Conservation (phyloP, 2,888 invertebrate genomes). For the Tetanocera ferruginea region DNA sequence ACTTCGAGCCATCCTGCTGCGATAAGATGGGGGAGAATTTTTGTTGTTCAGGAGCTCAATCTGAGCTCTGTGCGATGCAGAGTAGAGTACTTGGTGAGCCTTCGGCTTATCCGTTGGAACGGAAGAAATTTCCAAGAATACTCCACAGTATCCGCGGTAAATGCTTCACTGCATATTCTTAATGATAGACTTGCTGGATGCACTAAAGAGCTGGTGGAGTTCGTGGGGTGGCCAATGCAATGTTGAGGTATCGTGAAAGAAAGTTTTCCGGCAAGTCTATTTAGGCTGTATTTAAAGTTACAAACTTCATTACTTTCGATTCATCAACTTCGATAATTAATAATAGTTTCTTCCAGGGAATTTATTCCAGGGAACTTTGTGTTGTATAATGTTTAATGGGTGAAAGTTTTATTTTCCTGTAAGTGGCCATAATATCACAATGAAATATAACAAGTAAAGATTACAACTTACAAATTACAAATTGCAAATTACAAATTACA, state of each 20-base stretch:
- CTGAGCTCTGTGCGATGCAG: conserved; percentile 28
- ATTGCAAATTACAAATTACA: too few species aligned
- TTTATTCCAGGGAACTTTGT: too few species aligned
- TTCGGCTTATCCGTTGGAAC: conserved; percentile 45
- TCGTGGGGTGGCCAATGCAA: background rate
- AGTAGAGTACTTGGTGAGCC: conserved; percentile 18
- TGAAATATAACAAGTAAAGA: too few species aligned
- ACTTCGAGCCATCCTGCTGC: conserved; percentile 50
- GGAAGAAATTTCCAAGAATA: conserved; percentile 51
- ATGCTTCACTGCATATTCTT: conserved; percentile 46
- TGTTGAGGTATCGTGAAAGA: background rate
- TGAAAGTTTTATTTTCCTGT: too few species aligned
- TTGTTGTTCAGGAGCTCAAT: conserved; percentile 57
- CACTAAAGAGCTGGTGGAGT: background rate
- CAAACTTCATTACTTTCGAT: conserved; percentile 29
- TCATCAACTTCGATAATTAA: conserved; percentile 22
- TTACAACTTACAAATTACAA: too few species aligned
- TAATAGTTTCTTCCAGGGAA: background rate
- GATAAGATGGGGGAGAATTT: conserved; percentile 32
- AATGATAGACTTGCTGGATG: conserved; percentile 25
- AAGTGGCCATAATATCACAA: too few species aligned
- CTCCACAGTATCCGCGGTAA: conserved; percentile 41
- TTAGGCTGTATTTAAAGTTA: background rate
- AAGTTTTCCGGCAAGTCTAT: background rate
- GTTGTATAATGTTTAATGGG: too few species aligned